These are phyloP conservation scores for Chaetodon trifasciatus DNA, from an alignment of 2,797 vertebrate genomes.

Conservation along the genomic window DNA sequence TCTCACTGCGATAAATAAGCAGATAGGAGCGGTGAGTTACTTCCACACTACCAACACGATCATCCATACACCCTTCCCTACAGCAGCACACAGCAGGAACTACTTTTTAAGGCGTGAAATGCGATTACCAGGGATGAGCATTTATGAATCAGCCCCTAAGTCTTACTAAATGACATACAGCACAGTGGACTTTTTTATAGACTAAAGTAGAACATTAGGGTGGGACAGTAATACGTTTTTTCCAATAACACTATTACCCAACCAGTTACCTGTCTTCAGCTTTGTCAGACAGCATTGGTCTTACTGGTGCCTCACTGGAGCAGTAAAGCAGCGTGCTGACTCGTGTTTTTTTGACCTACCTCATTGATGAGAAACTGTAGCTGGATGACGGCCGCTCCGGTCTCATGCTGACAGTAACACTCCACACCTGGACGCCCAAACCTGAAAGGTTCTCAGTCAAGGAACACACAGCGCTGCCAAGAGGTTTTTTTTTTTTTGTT, in stretches of 20 bases:
- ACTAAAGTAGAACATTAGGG: slow-evolving; percentile 1
- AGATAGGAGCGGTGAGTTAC: not conserved
- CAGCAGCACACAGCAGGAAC: slow-evolving; percentile 3
- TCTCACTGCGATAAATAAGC: slow-evolving; percentile 11
- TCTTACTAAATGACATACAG: slow-evolving; percentile 31
- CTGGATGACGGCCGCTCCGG: slow-evolving; percentile 95
- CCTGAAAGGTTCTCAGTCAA: slow-evolving; percentile 88
- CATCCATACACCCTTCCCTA: slow-evolving; percentile 10
- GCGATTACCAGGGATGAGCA: slow-evolving; percentile 29
- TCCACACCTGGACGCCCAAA: slow-evolving; percentile 98
- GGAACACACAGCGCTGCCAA: slow-evolving; percentile 76
- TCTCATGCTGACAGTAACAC: slow-evolving; percentile 98
- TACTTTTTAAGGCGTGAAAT: slow-evolving; percentile 40
- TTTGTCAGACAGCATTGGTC: not conserved
- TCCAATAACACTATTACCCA: not conserved
- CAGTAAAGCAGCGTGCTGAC: slow-evolving; percentile 1
- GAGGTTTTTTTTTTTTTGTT: slow-evolving; percentile 65
- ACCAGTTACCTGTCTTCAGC: not conserved
- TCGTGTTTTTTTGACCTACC: slow-evolving; percentile 83
- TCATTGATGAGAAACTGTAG: slow-evolving; percentile 99
- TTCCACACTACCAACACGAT: slow-evolving; percentile 5
- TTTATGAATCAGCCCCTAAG: slow-evolving; percentile 40
- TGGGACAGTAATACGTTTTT: not conserved
- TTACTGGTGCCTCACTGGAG: not conserved
- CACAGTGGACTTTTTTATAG: slow-evolving; percentile 10